Evolutionary conservation across 2,888 invertebrate species (phyloP).

Genomic region (Acleris literana): DNA sequence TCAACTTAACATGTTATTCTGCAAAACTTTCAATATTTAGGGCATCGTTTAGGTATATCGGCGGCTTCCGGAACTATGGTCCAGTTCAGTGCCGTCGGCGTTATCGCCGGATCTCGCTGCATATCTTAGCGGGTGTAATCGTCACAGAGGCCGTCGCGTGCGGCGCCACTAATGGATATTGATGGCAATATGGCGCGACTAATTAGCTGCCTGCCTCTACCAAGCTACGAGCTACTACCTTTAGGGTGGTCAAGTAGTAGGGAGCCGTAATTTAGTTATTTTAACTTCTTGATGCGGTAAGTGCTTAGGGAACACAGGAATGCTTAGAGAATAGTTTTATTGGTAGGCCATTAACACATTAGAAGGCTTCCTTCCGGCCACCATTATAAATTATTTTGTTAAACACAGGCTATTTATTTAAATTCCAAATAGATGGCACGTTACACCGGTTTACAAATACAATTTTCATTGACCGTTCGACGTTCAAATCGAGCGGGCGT

Average conservation of each 20-base stretch:
- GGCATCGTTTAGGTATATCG: neutral
- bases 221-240: conserved; percentile 30
- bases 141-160: conserved; percentile 69
- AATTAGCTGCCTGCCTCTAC: conserved; percentile 69
- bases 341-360: neutral
- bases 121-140: conserved; percentile 48
- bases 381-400: too few species aligned
- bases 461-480: neutral
- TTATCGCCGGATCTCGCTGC: conserved; percentile 60
- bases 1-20: too few species aligned
- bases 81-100: conserved; percentile 11
- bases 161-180: conserved; percentile 82
- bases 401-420: too few species aligned
- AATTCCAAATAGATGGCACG: too few species aligned
- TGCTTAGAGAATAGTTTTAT: neutral
- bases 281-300: neutral
- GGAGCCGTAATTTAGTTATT: neutral
- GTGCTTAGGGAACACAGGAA: neutral
- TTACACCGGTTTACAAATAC: too few species aligned
- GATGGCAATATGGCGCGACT: conserved; percentile 76
- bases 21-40: too few species aligned
- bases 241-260: conserved; percentile 11
- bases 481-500: conserved; percentile 17
- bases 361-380: neutral
- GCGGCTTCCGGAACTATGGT: conserved; percentile 17